phyloP scores from a whole-genome alignment of 2,888 invertebrate genomes.

The Ctena decussata region DNA sequence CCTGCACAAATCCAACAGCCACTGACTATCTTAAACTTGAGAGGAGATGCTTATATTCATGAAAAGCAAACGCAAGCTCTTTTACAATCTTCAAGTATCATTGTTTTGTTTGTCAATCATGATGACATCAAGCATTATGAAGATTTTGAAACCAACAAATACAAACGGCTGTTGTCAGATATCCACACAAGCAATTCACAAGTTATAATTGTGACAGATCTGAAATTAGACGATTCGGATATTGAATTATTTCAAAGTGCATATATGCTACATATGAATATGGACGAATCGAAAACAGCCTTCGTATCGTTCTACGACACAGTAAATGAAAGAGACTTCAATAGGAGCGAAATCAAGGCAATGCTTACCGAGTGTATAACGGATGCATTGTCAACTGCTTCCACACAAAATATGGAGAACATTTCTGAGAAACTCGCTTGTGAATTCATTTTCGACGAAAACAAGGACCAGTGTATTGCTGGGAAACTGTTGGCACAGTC shows the following conservation, averaged over 20 bases:
- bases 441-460: neutral
- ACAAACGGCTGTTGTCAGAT: neutral
- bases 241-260: neutral
- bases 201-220: neutral
- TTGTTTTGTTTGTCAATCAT: neutral
- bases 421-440: neutral
- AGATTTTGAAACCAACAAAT: neutral
- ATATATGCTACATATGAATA: neutral
- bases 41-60: neutral
- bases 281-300: neutral
- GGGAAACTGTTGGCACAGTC: neutral
- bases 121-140: neutral
- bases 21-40: neutral
- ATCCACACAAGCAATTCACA: neutral
- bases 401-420: neutral
- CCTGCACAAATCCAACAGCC: neutral
- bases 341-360: neutral
- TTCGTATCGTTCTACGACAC: neutral
- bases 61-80: neutral
- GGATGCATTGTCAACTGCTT: neutral
- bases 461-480: neutral
- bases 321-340: neutral
- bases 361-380: neutral
- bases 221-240: neutral
- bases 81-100: neutral